Conservation (phyloP, 2,113 vertebrate species). For the Strix aluco region DNA sequence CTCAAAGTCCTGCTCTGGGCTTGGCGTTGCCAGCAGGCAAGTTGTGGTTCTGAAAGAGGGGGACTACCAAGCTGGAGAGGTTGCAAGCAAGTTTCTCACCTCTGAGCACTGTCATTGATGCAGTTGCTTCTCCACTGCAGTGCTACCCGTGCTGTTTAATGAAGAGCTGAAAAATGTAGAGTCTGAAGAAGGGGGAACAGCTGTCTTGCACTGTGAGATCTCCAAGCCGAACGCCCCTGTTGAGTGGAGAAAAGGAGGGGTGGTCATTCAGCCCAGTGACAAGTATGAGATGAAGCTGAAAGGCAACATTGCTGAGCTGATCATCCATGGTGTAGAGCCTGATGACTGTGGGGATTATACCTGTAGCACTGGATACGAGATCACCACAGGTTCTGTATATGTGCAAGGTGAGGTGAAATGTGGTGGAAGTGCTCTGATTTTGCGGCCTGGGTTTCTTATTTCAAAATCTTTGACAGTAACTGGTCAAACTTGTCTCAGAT, state of each 20-base stretch:
- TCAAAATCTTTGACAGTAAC: background rate
- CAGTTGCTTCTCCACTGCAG: conserved; percentile 64
- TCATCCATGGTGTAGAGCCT: conserved; percentile 76
- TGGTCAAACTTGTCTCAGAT: background rate
- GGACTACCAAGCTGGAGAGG: background rate
- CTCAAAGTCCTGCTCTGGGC: background rate
- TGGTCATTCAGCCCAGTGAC: conserved; percentile 78
- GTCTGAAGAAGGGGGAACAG: conserved; percentile 77
- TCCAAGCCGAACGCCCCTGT: conserved; percentile 74
- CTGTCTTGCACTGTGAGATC: conserved; percentile 80
- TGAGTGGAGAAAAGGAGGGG: conserved; percentile 88
- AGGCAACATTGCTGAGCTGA: conserved; percentile 76
- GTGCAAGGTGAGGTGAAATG: conserved; percentile 81
- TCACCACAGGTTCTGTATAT: conserved; percentile 84
- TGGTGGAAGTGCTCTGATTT: background rate
- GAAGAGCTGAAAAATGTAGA: conserved; percentile 82
- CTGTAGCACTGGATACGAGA: conserved; percentile 85
- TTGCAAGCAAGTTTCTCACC: background rate
- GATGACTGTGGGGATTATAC: conserved; percentile 89
- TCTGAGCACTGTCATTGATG: background rate
- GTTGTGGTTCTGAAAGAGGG: background rate
- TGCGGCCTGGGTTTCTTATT: background rate
- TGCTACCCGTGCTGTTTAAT: conserved; percentile 78
- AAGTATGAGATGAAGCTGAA: conserved; percentile 83
- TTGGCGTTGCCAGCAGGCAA: background rate